Base-by-base conservation (phyloP, 2,888 invertebrate genomes). In the Galerucella nymphaeae region DNA sequence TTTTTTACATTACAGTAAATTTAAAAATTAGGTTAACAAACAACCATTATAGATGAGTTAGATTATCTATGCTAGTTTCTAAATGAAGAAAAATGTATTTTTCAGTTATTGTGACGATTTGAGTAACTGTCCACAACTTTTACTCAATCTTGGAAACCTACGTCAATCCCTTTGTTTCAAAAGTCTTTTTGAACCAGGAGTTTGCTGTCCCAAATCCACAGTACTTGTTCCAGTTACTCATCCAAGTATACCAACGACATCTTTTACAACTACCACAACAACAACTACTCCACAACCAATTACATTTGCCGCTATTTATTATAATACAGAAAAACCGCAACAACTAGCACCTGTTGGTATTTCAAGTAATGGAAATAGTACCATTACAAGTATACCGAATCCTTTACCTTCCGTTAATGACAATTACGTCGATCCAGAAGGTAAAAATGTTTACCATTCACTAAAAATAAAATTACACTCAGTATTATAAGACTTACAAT, bases 161-260 rank as follows among this genome's bases (percentile, higher is more conserved):
- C 88, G 96, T 42, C 95, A 96, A 82, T 96, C 96, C 0, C 88
- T 97, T 11, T 97, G 97, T 83, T 97, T 97, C 83, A 96, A 96
- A 87, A 95, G 94, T 76, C 88, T 96, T 1, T 96, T 96, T 82
- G 94, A 95, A 2, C 97, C 97, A 1, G 97, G 97, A 1, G 96
- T 97, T 2, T 97, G 97, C 83, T 97, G 97, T 85, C 96, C 96
- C 0, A 79, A 86, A 10, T 86, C 88, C 80, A 88, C 88, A 80
- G 87, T 84, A 0, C 82, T 68, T 42, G 57, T 66, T 41, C 42
- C 72, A 66, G 65, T 71, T 45, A 59, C 72, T 48, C 86, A 77
- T 79, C 88, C 71, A 16, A 68, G 57, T 50, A 62, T 76, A 50
- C 73, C 78, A 50, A 72, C 77, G 65, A 76, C 78, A 63, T 75